Conservation (phyloP, 2,888 invertebrate genomes). For the Lithophane leautieri region DNA sequence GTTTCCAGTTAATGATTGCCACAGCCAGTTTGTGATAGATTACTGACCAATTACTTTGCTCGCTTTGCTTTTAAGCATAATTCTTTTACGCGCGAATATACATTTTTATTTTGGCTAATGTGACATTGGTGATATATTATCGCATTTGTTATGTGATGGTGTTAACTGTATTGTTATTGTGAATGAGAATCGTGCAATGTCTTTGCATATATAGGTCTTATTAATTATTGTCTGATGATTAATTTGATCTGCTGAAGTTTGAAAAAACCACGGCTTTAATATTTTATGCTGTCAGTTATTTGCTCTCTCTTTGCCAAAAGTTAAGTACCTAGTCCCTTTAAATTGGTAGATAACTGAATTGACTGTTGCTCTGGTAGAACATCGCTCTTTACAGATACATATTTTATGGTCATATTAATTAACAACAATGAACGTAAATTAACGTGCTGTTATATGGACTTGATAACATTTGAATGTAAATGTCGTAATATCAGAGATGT, state of each 20-base stretch:
- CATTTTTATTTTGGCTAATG: neutral
- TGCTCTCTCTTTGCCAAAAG: too few relatives aligned
- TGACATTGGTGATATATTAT: conserved; percentile 2
- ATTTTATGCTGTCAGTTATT: too few relatives aligned
- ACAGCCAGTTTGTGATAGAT: conserved; percentile 46
- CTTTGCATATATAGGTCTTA: too few relatives aligned
- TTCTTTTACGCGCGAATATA: neutral
- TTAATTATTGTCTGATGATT: too few relatives aligned
- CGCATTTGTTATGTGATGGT: conserved; percentile 1
- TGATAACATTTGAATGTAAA: too few relatives aligned
- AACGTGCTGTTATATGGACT: too few relatives aligned
- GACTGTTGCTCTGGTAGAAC: neutral
- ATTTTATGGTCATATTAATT: too few relatives aligned
- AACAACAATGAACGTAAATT: too few relatives aligned
- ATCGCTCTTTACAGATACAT: too few relatives aligned
- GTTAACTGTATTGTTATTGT: neutral
- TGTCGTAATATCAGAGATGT: neutral
- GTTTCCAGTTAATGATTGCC: conserved; percentile 45
- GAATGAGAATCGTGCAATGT: neutral
- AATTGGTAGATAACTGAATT: neutral
- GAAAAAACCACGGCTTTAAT: neutral
- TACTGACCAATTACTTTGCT: conserved; percentile 33
- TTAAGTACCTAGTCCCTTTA: too few relatives aligned
- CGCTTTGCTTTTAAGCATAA: conserved; percentile 22
- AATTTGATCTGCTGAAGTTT: neutral